These are phyloP conservation scores for Podarcis cretensis DNA, from an alignment of 2,113 vertebrate genomes.

Conservation along the genomic window DNA sequence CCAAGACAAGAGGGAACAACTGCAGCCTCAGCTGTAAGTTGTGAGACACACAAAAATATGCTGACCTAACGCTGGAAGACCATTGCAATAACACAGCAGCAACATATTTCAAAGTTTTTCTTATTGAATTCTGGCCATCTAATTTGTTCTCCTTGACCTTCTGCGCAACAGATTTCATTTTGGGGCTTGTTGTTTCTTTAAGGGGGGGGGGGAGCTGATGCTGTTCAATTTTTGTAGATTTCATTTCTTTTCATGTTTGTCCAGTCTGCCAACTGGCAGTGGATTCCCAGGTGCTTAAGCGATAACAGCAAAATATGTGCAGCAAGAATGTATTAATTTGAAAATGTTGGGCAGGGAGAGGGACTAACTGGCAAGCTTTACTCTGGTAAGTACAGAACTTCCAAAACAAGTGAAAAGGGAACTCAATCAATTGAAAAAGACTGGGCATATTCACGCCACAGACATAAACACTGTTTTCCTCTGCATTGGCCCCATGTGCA, in stretches of 20 bases:
- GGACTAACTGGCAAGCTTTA: slow-evolving; percentile 27
- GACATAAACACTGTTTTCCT: background rate
- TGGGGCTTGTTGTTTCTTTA: slow-evolving; percentile 37
- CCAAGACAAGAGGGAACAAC: slow-evolving; percentile 48
- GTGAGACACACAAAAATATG: slow-evolving; percentile 44
- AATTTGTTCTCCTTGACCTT: slow-evolving; percentile 52
- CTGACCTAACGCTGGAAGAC: slow-evolving; percentile 30
- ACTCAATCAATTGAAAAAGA: background rate
- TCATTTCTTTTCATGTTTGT: slow-evolving; percentile 31
- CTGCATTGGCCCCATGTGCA: too few relatives aligned
- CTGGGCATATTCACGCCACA: background rate
- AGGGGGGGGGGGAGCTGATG: background rate
- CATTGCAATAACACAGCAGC: slow-evolving; percentile 43
- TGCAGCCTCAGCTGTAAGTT: slow-evolving; percentile 46
- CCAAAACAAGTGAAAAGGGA: background rate
- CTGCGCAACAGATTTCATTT: background rate
- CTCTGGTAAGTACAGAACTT: background rate
- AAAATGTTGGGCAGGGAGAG: slow-evolving; percentile 2
- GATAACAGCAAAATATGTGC: slow-evolving; percentile 36
- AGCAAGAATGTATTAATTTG: slow-evolving; percentile 46
- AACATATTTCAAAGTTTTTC: slow-evolving; percentile 60
- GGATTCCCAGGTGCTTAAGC: slow-evolving; percentile 18
- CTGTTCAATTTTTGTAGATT: slow-evolving; percentile 32
- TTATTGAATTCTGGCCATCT: slow-evolving; percentile 57
- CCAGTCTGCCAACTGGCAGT: slow-evolving; percentile 19